Evolutionary conservation across 2,113 vertebrate species (phyloP), one percentile per base, ranked within the genome.

Genomic region (Phoxinus phoxinus): DNA sequence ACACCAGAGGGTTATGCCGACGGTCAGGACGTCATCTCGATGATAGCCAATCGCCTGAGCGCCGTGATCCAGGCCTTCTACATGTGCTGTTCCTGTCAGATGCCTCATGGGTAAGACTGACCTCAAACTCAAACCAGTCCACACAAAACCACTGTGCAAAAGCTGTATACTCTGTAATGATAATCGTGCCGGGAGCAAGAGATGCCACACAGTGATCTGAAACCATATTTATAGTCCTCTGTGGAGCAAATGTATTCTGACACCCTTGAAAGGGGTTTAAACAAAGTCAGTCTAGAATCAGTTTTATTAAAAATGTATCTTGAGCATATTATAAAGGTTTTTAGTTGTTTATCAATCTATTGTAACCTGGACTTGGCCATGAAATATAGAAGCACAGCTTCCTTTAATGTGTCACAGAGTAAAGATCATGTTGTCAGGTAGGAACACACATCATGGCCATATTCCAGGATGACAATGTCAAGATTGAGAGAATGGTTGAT

Each of bases 1-100:
- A 94, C 94, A 30, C 93, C 94, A 21, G 96, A 98, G 90, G 93
- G 92, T 72, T 96, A 92, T 78, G 92, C 91, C 63, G 97, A 98
- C 46, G 95, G 96, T 85, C 97, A 99, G 93, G 98, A 99, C 86
- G 97, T 99, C 90, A 97, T 99, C 92, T 96, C 98, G 86, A 97
- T 99, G 97, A 99, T 98, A 84, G 97, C 98, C 86, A 98, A 94
- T 91, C 96, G 98, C 11, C 95, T 99, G 83, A 99, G 98, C 81
- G 97, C 98, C 86, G 98, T 99, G 90, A 99, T 99, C 92, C 98
- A 99, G 91, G 97, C 97, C 21, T 99, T 99, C 93, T 99, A 99
- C 89, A 96, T 99, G 96, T 97, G 97, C 95, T 99, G 97, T 86
- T 99, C 98, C 85, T 99, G 97, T 92, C 98, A 99, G 95, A 99